Conservation (phyloP, 2,113 vertebrate genomes). For the Corythornis cristatus region DNA sequence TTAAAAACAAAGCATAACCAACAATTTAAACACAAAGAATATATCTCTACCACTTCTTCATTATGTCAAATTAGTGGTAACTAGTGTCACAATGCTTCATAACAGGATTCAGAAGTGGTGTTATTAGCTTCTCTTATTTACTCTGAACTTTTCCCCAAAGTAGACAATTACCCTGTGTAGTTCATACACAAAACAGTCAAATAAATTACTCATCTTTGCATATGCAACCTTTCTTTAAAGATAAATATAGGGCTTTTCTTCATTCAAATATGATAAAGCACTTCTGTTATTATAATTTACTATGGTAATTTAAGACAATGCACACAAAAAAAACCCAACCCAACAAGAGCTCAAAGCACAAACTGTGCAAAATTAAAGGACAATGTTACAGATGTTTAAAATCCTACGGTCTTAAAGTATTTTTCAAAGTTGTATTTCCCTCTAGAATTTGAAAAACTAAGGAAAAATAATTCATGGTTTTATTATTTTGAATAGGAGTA, state of each 20-base stretch:
- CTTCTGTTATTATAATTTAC: background rate
- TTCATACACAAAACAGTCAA: constrained; percentile 44
- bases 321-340: background rate
- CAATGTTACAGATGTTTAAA: background rate
- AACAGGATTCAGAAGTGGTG: constrained; percentile 12
- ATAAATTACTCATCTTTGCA: constrained; percentile 38
- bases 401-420: background rate
- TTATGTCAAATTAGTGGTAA: constrained; percentile 3
- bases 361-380: background rate
- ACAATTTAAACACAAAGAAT: background rate
- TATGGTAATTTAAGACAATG: background rate
- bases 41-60: background rate
- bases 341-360: background rate
- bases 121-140: background rate
- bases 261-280: constrained; percentile 53
- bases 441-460: background rate
- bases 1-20: constrained; percentile 2
- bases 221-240: constrained; percentile 38
- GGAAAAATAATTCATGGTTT: background rate
- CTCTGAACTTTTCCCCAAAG: background rate
- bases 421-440: background rate
- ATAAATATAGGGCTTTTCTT: constrained; percentile 35
- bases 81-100: background rate
- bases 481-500: background rate
- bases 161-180: constrained; percentile 6